A percentile compares a stretch with the other conserved stretches of the same genome.
phyloP scores from a whole-genome alignment of 2,888 invertebrate genomes.

The Acrobasis suavella region DNA sequence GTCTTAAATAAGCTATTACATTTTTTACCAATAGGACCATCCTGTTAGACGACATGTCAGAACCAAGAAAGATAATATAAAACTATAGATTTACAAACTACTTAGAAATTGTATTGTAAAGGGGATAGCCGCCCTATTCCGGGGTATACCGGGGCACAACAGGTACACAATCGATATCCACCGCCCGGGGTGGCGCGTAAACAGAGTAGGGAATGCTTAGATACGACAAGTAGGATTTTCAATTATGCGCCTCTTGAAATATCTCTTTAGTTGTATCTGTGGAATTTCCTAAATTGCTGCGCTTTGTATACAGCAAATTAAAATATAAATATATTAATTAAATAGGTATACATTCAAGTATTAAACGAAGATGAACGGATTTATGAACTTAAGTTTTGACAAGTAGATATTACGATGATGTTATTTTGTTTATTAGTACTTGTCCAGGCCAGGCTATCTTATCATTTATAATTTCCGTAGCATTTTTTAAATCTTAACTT shows the following conservation, averaged over 20 bases:
- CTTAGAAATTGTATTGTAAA: conserved; percentile 7
- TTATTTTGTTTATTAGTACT: too few species aligned
- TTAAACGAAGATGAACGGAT: neutral
- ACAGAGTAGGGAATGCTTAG: conserved; percentile 54
- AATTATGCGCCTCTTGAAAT: conserved; percentile 24
- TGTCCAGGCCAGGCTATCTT: too few species aligned
- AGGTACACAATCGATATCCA: conserved; percentile 64
- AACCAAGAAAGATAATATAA: conserved; percentile 19
- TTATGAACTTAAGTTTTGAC: neutral
- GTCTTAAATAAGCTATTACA: too few species aligned
- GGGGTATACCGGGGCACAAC: conserved; percentile 42
- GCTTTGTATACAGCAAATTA: neutral
- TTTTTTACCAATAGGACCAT: too few species aligned
- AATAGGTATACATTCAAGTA: neutral
- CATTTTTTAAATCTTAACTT: too few species aligned
- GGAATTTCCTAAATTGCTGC: neutral
- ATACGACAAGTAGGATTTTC: conserved; percentile 46
- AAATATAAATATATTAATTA: neutral
- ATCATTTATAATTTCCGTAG: too few species aligned
- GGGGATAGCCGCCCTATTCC: conserved; percentile 10
- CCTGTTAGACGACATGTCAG: too few species aligned
- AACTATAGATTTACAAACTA: conserved; percentile 8
- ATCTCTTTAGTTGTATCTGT: neutral
- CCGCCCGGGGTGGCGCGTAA: conserved; percentile 47
- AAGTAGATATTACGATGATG: too few species aligned